phyloP scores from a whole-genome alignment of 1,140 invertebrate genomes.

The Aphidius gifuensis region DNA sequence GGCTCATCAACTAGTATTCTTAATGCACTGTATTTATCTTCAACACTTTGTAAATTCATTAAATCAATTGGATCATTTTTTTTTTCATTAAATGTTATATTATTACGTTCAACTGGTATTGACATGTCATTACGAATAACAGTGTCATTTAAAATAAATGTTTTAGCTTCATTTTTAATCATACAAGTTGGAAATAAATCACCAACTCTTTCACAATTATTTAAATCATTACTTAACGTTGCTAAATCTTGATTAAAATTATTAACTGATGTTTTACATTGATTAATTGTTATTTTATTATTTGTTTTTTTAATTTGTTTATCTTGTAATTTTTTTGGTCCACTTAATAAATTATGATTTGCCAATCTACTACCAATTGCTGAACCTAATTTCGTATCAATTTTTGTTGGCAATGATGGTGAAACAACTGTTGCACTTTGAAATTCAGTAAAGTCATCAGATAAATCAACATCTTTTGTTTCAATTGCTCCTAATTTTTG shows the following conservation, averaged over 20 bases:
- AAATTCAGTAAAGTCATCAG: conserved; percentile 63
- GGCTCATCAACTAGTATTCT: conserved; percentile 48
- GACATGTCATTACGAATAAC: conserved; percentile 45
- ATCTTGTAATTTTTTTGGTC: conserved; percentile 43
- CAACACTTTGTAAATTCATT: conserved; percentile 47
- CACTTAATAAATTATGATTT: conserved; percentile 56
- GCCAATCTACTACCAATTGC: conserved; percentile 55
- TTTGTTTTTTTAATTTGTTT: conserved; percentile 4
- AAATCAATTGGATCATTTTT: conserved; percentile 37
- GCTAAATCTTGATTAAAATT: conserved; percentile 15
- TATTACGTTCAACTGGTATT: conserved; percentile 19
- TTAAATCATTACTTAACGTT: too few species aligned
- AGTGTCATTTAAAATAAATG: conserved; percentile 53
- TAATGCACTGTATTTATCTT: conserved; percentile 56
- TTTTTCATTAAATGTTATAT: conserved; percentile 9
- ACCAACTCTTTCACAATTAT: conserved; percentile 1
- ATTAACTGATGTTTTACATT: conserved; percentile 23
- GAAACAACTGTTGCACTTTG: conserved; percentile 54
- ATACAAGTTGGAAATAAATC: conserved; percentile 52
- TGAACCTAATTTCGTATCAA: conserved; percentile 49
- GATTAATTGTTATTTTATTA: background rate
- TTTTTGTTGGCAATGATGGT: conserved; percentile 34
- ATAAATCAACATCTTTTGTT: conserved; percentile 28
- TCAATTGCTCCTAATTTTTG: too few species aligned
- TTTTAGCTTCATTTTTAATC: conserved; percentile 48